These are phyloP conservation scores for Syngnathoides biaculeatus DNA, from an alignment of 2,113 vertebrate species.

Conservation along the genomic window DNA sequence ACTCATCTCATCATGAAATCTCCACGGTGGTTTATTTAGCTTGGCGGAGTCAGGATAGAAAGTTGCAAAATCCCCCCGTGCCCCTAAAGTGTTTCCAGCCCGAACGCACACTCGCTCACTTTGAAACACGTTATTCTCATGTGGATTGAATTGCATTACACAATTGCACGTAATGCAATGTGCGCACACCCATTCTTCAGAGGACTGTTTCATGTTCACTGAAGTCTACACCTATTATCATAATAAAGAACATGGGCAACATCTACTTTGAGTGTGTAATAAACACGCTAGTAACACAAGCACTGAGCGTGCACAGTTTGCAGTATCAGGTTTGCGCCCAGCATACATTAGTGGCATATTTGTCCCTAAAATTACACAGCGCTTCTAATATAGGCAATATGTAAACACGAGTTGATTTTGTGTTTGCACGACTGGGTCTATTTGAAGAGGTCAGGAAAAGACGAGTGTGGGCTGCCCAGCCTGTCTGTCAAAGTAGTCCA, in stretches of 20 bases:
- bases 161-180: slow-evolving; percentile 49
- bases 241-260: slow-evolving; percentile 32
- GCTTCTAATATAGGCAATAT: slow-evolving; percentile 60
- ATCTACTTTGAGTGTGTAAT: background rate
- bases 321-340: slow-evolving; percentile 49
- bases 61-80: slow-evolving; percentile 47
- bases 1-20: slow-evolving; percentile 56
- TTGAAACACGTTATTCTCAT: slow-evolving; percentile 43
- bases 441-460: slow-evolving; percentile 45
- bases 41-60: slow-evolving; percentile 36
- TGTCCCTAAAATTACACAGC: slow-evolving; percentile 56
- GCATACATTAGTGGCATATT: slow-evolving; percentile 54
- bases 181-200: slow-evolving; percentile 40
- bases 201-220: slow-evolving; percentile 48
- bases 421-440: slow-evolving; percentile 55
- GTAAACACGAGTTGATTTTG: slow-evolving; percentile 51
- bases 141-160: slow-evolving; percentile 46
- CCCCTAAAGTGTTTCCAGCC: slow-evolving; percentile 60
- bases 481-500: background rate
- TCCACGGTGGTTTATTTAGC: slow-evolving; percentile 56
- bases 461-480: background rate
- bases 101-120: slow-evolving; percentile 33
- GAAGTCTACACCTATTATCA: slow-evolving; percentile 44
- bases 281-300: background rate
- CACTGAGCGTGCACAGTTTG: background rate